Base-by-base conservation (phyloP, 2,113 vertebrate species). In the Bubo scandiacus region DNA sequence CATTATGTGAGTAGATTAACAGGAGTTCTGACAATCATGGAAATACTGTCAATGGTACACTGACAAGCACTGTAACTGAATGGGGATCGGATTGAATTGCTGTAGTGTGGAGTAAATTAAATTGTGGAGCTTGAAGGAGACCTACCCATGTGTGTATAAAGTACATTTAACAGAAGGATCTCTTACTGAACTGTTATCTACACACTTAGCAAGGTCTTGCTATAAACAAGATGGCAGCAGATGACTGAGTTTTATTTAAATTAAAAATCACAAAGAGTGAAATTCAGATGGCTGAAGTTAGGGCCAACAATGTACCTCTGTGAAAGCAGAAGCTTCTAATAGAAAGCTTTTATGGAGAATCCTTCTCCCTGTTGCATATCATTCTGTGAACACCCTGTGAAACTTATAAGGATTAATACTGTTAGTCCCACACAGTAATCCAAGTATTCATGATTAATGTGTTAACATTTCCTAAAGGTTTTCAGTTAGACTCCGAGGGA, bases 81-180 rank as follows among this genome's bases (percentile, higher is more conserved):
- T 54, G 43, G 40, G 75, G 25, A 80, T 96, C 59, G 90, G 65
- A 93, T 34, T 86, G 78, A 92, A 80, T 91, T 65, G 78, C 74
- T 92, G 70, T 74, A 85, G 47, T 68, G 88, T 78, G 51, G 83
- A 97, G 71, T 81, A 96, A 96, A 96, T 93, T 80, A 89, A 94
- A 94, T 34, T 75, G 57, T 59, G 45, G 47, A 91, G 55, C 42
- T 81, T 85, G 79, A 91, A 70, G 86, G 52, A 91, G 70, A 71
- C 40, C 57, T 83, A 73, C 26, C 49, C 71, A 72, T 91, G 86
- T 63, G 66, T 58, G n/a, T 40, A 79, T 30, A 78, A 92, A 63
- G 36, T 66, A 42, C 58, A 67, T 77, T 88, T 89, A 87, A 74
- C 27, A 67, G 78, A 73, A 80, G 43, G 30, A 73, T 85, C 38